Evolutionary conservation across 2,113 vertebrate genomes (phyloP).

Genomic region (Meriones unguiculatus): DNA sequence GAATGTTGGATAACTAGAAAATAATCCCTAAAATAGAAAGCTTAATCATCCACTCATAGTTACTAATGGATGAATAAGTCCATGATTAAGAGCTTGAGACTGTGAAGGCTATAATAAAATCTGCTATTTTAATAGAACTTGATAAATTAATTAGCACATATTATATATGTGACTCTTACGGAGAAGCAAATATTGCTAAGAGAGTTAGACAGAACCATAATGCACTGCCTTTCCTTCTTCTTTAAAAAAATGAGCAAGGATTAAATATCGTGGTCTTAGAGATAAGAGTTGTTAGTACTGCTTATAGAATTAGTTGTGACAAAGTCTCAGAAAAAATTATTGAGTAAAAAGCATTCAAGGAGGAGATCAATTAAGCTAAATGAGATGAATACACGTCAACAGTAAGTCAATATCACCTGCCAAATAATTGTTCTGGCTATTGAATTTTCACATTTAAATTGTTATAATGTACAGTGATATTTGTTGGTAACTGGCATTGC

Average conservation of each 20-base stretch:
- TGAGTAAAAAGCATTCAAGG: background rate
- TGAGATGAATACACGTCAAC: slow-evolving; percentile 18
- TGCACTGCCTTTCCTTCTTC: background rate
- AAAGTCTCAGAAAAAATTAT: slow-evolving; percentile 23
- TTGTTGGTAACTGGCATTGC: background rate
- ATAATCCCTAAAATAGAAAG: slow-evolving; percentile 47
- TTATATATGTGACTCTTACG: slow-evolving; percentile 13
- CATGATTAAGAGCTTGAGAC: background rate
- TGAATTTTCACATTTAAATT: background rate
- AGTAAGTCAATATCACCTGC: background rate
- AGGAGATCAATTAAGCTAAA: background rate
- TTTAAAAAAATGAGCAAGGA: background rate
- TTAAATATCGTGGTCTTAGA: slow-evolving; percentile 7
- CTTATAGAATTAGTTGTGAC: background rate
- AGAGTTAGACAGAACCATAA: slow-evolving; percentile 7
- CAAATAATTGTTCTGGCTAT: background rate
- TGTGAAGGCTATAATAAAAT: slow-evolving; percentile 8
- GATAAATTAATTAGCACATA: slow-evolving; percentile 60
- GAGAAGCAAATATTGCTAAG: slow-evolving; percentile 8
- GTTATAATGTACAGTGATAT: background rate
- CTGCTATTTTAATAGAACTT: slow-evolving; percentile 42
- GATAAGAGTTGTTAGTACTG: background rate
- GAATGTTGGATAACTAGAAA: slow-evolving; percentile 18
- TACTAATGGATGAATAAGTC: slow-evolving; percentile 54
- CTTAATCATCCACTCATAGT: background rate